Percentiles rank a stretch among this genome's conserved stretches.
These are phyloP conservation scores for Brachionus angularis DNA, from an alignment of 1,140 invertebrate species.

Conservation along the genomic window DNA sequence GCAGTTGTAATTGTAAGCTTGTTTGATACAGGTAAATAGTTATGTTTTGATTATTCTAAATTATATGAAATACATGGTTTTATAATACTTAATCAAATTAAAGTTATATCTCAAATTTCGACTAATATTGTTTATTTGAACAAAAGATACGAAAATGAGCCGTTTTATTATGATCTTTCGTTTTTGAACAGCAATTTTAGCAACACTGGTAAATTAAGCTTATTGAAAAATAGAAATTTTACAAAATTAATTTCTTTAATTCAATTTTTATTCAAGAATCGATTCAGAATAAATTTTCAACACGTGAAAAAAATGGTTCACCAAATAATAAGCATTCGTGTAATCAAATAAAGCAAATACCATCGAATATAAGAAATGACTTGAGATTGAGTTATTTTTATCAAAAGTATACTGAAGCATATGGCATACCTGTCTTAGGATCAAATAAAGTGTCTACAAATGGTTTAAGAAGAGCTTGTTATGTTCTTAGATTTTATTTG, in stretches of 20 bases:
- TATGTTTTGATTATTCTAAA: too few relatives aligned
- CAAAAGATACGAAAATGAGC: neutral
- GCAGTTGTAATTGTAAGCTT: too few relatives aligned
- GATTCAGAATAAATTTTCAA: constrained; percentile 7
- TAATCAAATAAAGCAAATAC: constrained; percentile 6
- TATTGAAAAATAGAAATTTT: neutral
- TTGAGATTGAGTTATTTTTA: constrained; percentile 48
- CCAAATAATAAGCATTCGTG: neutral
- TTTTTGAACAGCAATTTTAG: constrained; percentile 21
- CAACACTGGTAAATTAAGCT: neutral
- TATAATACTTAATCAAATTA: too few relatives aligned
- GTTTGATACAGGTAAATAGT: too few relatives aligned
- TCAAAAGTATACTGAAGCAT: constrained; percentile 51
- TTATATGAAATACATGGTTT: too few relatives aligned
- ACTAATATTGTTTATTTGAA: neutral
- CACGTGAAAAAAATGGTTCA: neutral
- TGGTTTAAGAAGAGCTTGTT: constrained; percentile 48
- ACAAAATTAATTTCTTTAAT: too few relatives aligned
- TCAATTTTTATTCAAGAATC: neutral
- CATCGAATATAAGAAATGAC: constrained; percentile 18
- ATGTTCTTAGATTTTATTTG: constrained; percentile 50
- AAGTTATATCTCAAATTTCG: neutral
- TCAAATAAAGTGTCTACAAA: constrained; percentile 22
- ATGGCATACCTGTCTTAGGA: constrained; percentile 51
- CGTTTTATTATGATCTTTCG: constrained; percentile 11